Evolutionary conservation across 2,888 invertebrate genomes (phyloP).

Genomic region (Agrochola lychnidis): DNA sequence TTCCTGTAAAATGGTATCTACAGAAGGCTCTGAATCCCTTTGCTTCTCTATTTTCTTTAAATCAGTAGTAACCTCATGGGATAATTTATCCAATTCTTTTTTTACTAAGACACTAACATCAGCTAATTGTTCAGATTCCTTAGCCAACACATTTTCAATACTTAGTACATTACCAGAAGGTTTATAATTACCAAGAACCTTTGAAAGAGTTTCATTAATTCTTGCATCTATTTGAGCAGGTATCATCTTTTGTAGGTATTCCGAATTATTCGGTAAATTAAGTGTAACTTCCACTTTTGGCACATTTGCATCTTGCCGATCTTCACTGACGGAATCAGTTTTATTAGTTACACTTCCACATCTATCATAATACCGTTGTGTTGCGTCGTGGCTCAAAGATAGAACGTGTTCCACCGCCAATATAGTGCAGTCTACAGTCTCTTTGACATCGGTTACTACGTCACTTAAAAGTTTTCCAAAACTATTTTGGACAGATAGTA

Average conservation of each 20-base stretch:
- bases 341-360: constrained; percentile 56
- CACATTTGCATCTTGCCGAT: constrained; percentile 16
- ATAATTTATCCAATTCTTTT: constrained; percentile 76
- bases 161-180: constrained; percentile 63
- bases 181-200: constrained; percentile 42
- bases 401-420: constrained; percentile 81
- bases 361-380: constrained; percentile 64
- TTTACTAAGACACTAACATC: constrained; percentile 75
- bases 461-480: constrained; percentile 81
- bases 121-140: constrained; percentile 74
- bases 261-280: constrained; percentile 37
- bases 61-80: constrained; percentile 71
- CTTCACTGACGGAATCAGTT: constrained; percentile 29
- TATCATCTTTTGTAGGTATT: constrained; percentile 44
- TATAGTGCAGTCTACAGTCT: constrained; percentile 83
- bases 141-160: constrained; percentile 70
- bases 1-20: constrained; percentile 74
- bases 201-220: constrained; percentile 65
- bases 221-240: constrained; percentile 55
- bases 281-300: constrained; percentile 46
- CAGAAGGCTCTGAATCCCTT: constrained; percentile 64
- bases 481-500: constrained; percentile 77
- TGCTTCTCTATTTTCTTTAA: constrained; percentile 60
- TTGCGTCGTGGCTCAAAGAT: constrained; percentile 58
- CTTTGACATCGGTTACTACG: constrained; percentile 81